Conservation (phyloP, 1,140 invertebrate species). For the Papilio machaon region DNA sequence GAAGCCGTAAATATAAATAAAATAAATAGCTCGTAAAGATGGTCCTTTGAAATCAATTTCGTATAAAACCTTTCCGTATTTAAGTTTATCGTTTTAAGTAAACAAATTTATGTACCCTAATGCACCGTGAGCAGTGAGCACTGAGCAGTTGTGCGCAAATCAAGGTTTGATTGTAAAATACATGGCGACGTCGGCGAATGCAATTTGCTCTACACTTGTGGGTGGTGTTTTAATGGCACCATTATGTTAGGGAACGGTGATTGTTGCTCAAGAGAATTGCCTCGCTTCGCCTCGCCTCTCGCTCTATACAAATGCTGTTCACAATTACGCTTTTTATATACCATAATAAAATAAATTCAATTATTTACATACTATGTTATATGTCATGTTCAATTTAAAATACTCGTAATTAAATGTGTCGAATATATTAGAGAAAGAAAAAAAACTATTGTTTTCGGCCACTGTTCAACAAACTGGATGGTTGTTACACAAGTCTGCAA, state of each 20-base stretch:
- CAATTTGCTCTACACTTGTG: conserved; percentile 78
- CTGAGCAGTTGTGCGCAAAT: conserved; percentile 56
- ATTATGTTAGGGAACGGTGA: conserved; percentile 71
- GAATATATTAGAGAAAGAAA: no score
- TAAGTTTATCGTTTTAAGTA: conserved; percentile 72
- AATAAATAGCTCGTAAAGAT: conserved; percentile 67
- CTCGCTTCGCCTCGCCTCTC: conserved; percentile 45
- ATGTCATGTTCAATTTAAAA: no score
- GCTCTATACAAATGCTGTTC: conserved; percentile 60
- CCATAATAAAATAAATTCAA: conserved; percentile 43
- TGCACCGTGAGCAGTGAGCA: conserved; percentile 64
- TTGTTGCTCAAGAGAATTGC: conserved; percentile 75
- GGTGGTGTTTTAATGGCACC: conserved; percentile 77
- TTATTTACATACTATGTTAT: conserved; percentile 19
- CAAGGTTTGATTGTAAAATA: conserved; percentile 80
- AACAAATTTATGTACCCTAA: conserved; percentile 77
- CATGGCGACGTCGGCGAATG: conserved; percentile 71
- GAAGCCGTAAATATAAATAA: conserved; percentile 41
- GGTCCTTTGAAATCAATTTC: conserved; percentile 68
- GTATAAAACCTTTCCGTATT: conserved; percentile 62
- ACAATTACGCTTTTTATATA: conserved; percentile 53
- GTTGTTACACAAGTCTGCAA: no score
- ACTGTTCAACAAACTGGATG: no score
- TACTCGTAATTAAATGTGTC: no score
- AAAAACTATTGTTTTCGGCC: no score